These are phyloP conservation scores for Mesoligia furuncula DNA, from an alignment of 2,888 invertebrate genomes.

Conservation along the genomic window DNA sequence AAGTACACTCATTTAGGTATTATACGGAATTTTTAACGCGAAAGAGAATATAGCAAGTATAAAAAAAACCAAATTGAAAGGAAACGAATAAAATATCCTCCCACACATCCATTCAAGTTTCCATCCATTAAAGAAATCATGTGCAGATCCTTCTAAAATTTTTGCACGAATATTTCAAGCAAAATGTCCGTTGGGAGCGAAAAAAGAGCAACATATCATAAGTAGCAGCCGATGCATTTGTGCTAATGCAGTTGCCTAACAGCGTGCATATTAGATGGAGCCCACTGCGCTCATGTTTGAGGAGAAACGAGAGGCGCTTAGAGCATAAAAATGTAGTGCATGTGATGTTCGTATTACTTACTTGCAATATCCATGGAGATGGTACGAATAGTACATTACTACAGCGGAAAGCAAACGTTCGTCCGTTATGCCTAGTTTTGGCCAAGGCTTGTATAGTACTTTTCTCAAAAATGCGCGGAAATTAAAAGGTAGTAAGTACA, in stretches of 20 bases:
- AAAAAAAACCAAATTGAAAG: background rate
- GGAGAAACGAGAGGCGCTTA: conserved; percentile 37
- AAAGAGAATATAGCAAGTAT: background rate
- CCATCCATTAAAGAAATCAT: conserved; percentile 15
- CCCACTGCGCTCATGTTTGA: conserved; percentile 45
- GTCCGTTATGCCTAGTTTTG: no score
- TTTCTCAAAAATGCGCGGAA: no score
- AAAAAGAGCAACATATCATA: conserved; percentile 56
- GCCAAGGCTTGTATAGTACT: no score
- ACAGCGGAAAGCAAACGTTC: no score
- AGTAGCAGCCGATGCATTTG: conserved; percentile 56
- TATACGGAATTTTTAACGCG: background rate
- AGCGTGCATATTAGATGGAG: conserved; percentile 62
- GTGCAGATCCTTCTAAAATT: conserved; percentile 7
- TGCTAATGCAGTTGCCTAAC: conserved; percentile 66
- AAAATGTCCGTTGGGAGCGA: conserved; percentile 34
- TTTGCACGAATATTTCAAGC: conserved; percentile 36
- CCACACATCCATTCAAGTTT: background rate
- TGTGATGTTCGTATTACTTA: conserved; percentile 25
- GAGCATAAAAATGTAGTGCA: conserved; percentile 38
- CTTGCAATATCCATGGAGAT: conserved; percentile 10
- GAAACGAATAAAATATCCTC: background rate
- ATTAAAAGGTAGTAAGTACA: no score
- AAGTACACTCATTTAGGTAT: background rate
- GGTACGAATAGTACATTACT: background rate